Percentiles rank a stretch among this genome's conserved stretches.
Evolutionary conservation across 2,888 invertebrate species (phyloP).

Genomic region (Koerneria pararmatus): DNA sequence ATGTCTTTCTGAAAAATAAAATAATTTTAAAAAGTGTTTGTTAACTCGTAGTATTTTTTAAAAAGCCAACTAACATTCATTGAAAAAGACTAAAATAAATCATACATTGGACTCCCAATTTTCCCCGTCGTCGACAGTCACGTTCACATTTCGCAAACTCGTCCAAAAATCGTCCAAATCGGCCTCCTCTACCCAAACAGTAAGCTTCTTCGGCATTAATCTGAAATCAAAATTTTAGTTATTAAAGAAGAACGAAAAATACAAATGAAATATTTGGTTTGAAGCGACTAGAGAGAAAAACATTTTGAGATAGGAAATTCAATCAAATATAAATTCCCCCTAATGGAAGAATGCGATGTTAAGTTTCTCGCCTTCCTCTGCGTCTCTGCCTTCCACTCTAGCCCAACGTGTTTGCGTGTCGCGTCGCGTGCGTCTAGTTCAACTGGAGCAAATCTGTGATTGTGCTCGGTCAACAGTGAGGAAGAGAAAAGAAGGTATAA

Average conservation of each 20-base stretch:
- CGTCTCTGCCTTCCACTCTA: too few species aligned
- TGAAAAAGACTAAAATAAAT: slow-evolving; percentile 28
- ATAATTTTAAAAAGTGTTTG: slow-evolving; percentile 27
- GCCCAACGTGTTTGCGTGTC: too few species aligned
- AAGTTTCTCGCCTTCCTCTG: too few species aligned
- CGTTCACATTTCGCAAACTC: slow-evolving; percentile 23
- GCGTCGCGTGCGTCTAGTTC: too few species aligned
- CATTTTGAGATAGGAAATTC: slow-evolving; percentile 20
- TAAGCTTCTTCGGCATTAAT: slow-evolving; percentile 23
- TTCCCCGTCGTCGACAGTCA: slow-evolving; percentile 19
- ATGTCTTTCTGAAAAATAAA: slow-evolving; percentile 27
- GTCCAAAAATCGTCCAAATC: slow-evolving; percentile 20
- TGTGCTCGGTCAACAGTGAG: too few species aligned
- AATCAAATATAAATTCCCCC: slow-evolving; percentile 13
- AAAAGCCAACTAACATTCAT: slow-evolving; percentile 28
- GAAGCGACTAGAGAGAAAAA: slow-evolving; percentile 19
- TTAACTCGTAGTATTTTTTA: slow-evolving; percentile 28
- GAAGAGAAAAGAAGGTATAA: too few species aligned
- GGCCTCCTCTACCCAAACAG: slow-evolving; percentile 20
- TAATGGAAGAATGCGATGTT: too few species aligned
- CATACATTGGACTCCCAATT: slow-evolving; percentile 23
- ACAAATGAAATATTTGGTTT: slow-evolving; percentile 14
- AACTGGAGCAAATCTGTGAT: too few species aligned
- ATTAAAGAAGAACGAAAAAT: too few species aligned
- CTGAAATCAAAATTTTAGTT: slow-evolving; percentile 27